Percentiles rank a stretch among this genome's conserved stretches.
phyloP scores from a whole-genome alignment of 2,888 invertebrate species.

The Ophion slaviceki region DNA sequence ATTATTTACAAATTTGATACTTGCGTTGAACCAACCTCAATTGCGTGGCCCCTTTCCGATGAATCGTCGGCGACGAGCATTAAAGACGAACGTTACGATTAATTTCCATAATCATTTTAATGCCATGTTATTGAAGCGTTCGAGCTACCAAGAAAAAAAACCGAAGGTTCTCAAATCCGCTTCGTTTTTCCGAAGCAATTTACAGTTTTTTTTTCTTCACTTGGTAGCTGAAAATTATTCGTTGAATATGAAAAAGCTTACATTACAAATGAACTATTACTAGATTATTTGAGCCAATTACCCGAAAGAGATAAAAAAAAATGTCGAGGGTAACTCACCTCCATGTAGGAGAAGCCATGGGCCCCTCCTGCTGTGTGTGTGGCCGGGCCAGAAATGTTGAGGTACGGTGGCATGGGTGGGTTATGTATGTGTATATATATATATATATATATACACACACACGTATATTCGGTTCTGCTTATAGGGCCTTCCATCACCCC shows the following conservation, averaged over 20 bases:
- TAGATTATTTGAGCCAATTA: conserved; percentile 40
- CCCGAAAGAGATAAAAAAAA: conserved; percentile 18
- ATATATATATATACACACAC: conserved; percentile 29
- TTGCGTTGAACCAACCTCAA: background rate
- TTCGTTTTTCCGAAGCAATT: conserved; percentile 6
- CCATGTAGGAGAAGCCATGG: conserved; percentile 10
- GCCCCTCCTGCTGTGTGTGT: conserved; percentile 51
- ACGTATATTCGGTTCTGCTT: conserved; percentile 65
- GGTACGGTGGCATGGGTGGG: conserved; percentile 55
- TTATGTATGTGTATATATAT: conserved; percentile 42
- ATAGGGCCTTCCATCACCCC: conserved; percentile 69
- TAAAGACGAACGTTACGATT: conserved; percentile 2
- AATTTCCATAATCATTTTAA: conserved; percentile 38
- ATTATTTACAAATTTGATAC: background rate
- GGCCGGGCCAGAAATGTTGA: conserved; percentile 46
- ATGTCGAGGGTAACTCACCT: conserved; percentile 26
- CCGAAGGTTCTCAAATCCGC: conserved; percentile 1
- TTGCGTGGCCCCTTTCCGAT: background rate
- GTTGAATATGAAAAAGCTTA: conserved; percentile 26
- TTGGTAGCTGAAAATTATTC: conserved; percentile 25
- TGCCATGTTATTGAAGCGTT: conserved; percentile 26
- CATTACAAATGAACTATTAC: conserved; percentile 35
- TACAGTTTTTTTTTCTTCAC: background rate
- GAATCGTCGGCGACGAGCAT: conserved; percentile 8
- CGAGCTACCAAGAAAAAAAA: conserved; percentile 16